Percentiles rank a stretch among this genome's conserved stretches.
Conservation (phyloP, 2,888 invertebrate genomes). For the Altica lythri region DNA sequence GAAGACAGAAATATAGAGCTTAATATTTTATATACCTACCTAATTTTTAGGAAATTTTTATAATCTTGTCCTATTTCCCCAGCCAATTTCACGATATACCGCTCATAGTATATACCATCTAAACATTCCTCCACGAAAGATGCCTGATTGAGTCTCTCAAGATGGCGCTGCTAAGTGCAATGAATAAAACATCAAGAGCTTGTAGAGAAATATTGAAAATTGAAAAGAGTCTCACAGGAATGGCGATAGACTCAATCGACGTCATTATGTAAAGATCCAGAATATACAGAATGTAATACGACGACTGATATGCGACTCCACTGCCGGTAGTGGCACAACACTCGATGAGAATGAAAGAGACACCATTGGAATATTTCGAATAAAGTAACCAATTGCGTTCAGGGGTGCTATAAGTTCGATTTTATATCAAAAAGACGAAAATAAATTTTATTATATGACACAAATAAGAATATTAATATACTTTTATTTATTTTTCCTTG, state of each 20-base stretch:
- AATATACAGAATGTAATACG: conserved; percentile 50
- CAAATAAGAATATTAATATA: conserved; percentile 5
- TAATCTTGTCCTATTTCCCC: too few species aligned
- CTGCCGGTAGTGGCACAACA: conserved; percentile 8
- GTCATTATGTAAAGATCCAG: conserved; percentile 54
- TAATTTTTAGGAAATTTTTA: too few species aligned
- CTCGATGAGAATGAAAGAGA: conserved; percentile 29
- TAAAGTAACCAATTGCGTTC: conserved; percentile 22
- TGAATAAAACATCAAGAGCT: conserved; percentile 60
- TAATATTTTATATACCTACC: too few species aligned
- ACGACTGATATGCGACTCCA: conserved; percentile 34
- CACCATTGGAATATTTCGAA: conserved; percentile 26
- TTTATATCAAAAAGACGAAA: conserved; percentile 7
- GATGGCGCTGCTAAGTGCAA: conserved; percentile 59
- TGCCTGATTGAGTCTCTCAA: conserved; percentile 59
- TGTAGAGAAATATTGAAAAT: conserved; percentile 60
- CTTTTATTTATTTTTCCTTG: not conserved
- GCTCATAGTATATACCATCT: too few species aligned
- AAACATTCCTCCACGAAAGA: conserved; percentile 51
- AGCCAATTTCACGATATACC: conserved; percentile 1
- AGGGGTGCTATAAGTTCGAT: conserved; percentile 16
- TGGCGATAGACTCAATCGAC: conserved; percentile 57
- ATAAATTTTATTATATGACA: conserved; percentile 7
- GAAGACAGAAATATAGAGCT: too few species aligned
- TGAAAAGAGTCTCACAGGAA: conserved; percentile 57